Evolutionary conservation across 37 sponge, comb jelly and placozoan genomes (phyloP), one percentile per base, ranked within the genome.

Genomic region (Cliona cf. orientalis): DNA sequence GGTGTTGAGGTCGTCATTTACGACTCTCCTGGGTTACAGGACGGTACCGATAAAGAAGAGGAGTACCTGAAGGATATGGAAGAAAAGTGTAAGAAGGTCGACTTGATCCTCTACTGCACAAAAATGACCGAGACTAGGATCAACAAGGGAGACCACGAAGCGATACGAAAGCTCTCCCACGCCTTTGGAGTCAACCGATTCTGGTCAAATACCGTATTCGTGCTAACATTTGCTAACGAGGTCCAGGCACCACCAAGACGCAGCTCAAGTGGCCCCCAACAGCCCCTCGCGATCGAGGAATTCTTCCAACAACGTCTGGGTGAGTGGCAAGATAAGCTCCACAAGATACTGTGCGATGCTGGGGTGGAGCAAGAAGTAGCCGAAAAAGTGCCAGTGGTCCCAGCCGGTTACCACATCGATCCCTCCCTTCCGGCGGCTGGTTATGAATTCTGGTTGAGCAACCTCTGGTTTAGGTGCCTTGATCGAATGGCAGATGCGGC

Each of bases 81-180:
- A 5, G n/a, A n/a, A n/a, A 72, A 28, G 26, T 41, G 17, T 28
- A 2, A 72, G 14, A 28, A 29, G 11, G 55, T 46, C 33, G 73
- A 72, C 28, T 44, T 72, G 6, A 31, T 72, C 35, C 39, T 72
- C 46, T 72, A 42, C 55, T 22, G 42, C 29, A 72, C 49, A 1
- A 72, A 28, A 72, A 72, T 72, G 73, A 55, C 46, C 31, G 73
- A 72, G 14, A 49, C 73, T 14, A 41, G 73, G 49, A 41, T 72
- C 11, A 31, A 36, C 2, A 49, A 35, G 33, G 56, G 42, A 49
- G 73, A 72, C 31, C 39, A 29, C 4, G 12, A 14, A 9, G 34
- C 55, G 25, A 72, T 49, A 5, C 49, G 19, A 6, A 19, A 31
- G 2, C 17, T 72, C 22, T 31, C 25, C 11, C 6, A 19, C 6